Percentiles rank a stretch among this genome's conserved stretches.
Conservation (phyloP, 2,113 vertebrate genomes). For the Pogonocichla stellata region DNA sequence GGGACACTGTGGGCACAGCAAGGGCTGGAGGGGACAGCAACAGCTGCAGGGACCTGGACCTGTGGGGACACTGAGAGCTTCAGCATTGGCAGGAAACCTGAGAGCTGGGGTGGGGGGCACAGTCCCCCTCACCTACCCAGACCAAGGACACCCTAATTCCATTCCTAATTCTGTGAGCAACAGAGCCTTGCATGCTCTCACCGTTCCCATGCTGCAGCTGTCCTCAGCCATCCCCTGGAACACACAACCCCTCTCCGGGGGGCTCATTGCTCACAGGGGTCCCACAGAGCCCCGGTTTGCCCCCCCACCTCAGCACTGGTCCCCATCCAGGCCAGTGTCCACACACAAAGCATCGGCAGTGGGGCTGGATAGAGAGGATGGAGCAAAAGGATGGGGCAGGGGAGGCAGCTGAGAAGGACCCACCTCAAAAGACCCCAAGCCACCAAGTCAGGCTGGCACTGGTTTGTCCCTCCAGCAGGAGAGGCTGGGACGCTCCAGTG, state of each 20-base stretch:
- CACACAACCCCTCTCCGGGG: not conserved
- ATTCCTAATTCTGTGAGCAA: not conserved
- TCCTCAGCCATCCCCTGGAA: not conserved
- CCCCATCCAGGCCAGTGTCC: not conserved
- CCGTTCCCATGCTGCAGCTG: not conserved
- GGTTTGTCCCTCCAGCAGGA: not conserved
- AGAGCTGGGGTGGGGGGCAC: not conserved
- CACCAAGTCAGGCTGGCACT: not conserved
- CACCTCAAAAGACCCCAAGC: not conserved
- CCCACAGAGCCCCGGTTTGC: not conserved
- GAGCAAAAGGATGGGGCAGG: not conserved
- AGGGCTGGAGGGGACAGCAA: not conserved
- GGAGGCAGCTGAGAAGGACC: not conserved
- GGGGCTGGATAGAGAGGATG: too few relatives aligned
- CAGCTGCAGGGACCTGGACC: not conserved
- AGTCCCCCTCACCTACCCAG: not conserved
- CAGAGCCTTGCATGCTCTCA: not conserved
- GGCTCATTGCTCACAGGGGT: not conserved
- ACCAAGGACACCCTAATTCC: not conserved
- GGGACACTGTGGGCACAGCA: not conserved
- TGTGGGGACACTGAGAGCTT: not conserved
- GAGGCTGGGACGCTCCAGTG: fast-evolving
- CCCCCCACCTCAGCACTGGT: not conserved
- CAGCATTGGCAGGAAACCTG: not conserved
- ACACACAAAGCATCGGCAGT: not conserved